These are phyloP conservation scores for Callopanchax toddi DNA, from an alignment of 2,113 vertebrate genomes.

Conservation along the genomic window DNA sequence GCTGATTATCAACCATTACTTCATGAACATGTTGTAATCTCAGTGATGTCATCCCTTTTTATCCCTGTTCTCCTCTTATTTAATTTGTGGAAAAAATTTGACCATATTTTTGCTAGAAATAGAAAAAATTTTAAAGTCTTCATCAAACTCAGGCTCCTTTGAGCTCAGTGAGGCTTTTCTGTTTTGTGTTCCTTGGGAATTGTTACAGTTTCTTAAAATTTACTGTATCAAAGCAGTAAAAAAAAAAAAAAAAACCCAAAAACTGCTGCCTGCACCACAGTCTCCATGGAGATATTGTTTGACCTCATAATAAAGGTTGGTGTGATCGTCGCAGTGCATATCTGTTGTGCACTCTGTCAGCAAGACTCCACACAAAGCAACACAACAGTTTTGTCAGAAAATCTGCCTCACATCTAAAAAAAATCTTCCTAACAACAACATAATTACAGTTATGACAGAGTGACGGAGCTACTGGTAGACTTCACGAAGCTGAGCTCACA, in stretches of 20 bases:
- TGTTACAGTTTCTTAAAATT: conserved; percentile 10
- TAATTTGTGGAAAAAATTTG: too few relatives aligned
- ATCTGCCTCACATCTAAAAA: conserved; percentile 60
- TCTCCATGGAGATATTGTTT: conserved; percentile 67
- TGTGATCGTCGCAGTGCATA: conserved; percentile 53
- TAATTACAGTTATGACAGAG: conserved; percentile 59
- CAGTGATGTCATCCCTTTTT: too few relatives aligned
- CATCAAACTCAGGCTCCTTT: neutral
- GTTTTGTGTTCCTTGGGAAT: neutral
- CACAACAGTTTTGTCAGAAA: conserved; percentile 51
- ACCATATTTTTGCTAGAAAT: too few relatives aligned
- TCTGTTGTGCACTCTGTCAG: conserved; percentile 65
- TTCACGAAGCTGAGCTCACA: conserved; percentile 4
- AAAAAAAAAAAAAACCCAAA: conserved; percentile 1
- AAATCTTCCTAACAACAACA: conserved; percentile 40
- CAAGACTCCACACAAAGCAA: conserved; percentile 30
- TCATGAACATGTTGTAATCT: too few relatives aligned
- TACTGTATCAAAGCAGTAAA: conserved; percentile 18
- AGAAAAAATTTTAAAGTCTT: too few relatives aligned
- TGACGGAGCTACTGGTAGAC: conserved; percentile 12
- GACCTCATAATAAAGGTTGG: conserved; percentile 47
- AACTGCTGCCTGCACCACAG: conserved; percentile 26
- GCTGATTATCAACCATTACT: too few relatives aligned
- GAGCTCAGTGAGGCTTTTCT: conserved; percentile 23
- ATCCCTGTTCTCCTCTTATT: too few relatives aligned